Evolutionary conservation across 2,797 vertebrate genomes (phyloP).

Genomic region (Coracias cyanogaster): DNA sequence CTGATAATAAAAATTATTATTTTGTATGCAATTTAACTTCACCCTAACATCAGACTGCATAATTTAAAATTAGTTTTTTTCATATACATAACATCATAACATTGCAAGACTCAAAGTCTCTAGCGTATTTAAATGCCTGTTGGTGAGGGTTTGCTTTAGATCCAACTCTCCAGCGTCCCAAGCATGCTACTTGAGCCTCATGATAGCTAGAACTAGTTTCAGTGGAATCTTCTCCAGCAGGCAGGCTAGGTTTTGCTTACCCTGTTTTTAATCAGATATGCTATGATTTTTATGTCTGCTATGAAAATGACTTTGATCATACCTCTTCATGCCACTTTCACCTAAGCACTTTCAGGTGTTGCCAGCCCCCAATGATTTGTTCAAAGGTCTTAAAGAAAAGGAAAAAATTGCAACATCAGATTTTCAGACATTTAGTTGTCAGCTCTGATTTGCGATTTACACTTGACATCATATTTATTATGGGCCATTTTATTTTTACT

Average conservation of each 20-base stretch:
- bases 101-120: slow-evolving; percentile 1
- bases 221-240: slow-evolving; percentile 46
- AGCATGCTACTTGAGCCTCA: slow-evolving; percentile 35
- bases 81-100: slow-evolving; percentile 59
- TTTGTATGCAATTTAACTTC: slow-evolving; percentile 61
- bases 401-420: slow-evolving; percentile 46
- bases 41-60: slow-evolving; percentile 64
- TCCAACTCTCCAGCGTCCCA: slow-evolving; percentile 59
- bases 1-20: slow-evolving; percentile 64
- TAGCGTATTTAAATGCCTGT: slow-evolving; percentile 47
- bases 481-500: slow-evolving; percentile 18
- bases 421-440: slow-evolving; percentile 53
- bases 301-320: slow-evolving; percentile 69
- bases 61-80: slow-evolving; percentile 63
- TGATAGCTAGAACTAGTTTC: slow-evolving; percentile 52
- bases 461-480: slow-evolving; percentile 43
- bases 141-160: slow-evolving; percentile 51
- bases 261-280: slow-evolving; percentile 61
- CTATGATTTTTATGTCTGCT: slow-evolving; percentile 58
- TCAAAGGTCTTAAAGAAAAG: slow-evolving; percentile 64
- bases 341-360: slow-evolving; percentile 68
- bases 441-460: slow-evolving; percentile 45
- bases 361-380: slow-evolving; percentile 52
- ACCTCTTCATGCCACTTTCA: slow-evolving; percentile 62
- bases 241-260: slow-evolving; percentile 63